Percentiles rank a stretch among this genome's conserved stretches.
phyloP scores from a whole-genome alignment of 2,797 vertebrate species.

The Eulemur coronatus region DNA sequence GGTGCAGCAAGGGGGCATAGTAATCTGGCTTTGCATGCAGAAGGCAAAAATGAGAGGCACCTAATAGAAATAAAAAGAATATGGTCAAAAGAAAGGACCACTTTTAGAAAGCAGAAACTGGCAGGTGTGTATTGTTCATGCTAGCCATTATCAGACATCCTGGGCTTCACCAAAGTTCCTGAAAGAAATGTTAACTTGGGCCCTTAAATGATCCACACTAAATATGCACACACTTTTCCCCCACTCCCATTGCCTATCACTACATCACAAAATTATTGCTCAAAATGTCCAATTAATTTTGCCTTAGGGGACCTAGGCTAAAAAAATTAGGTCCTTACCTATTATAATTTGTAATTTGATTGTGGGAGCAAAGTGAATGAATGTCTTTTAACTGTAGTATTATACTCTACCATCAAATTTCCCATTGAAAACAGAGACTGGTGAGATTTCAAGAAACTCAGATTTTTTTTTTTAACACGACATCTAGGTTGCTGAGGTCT shows the following conservation, averaged over 20 bases:
- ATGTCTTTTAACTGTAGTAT: neutral
- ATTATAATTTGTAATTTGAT: neutral
- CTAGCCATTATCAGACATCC: neutral
- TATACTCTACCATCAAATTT: neutral
- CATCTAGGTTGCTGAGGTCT: conserved; percentile 71
- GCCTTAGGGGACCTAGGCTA: neutral
- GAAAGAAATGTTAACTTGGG: neutral
- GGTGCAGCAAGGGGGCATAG: fast-evolving
- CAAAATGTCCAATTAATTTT: neutral
- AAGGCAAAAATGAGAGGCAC: neutral
- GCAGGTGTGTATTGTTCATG: neutral
- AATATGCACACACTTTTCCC: neutral
- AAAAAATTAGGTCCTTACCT: neutral
- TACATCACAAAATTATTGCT: neutral
- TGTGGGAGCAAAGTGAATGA: neutral
- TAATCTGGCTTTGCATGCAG: neutral
- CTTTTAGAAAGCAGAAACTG: neutral
- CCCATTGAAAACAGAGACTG: conserved; percentile 57
- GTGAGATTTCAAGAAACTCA: conserved; percentile 73
- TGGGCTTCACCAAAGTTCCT: neutral
- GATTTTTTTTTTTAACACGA: conserved; percentile 74
- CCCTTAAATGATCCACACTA: neutral
- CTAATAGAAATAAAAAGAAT: neutral
- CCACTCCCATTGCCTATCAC: no score
- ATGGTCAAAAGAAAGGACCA: neutral